Base-by-base conservation (phyloP, 2,888 invertebrate genomes). In the Lepeophtheirus nordmannii region DNA sequence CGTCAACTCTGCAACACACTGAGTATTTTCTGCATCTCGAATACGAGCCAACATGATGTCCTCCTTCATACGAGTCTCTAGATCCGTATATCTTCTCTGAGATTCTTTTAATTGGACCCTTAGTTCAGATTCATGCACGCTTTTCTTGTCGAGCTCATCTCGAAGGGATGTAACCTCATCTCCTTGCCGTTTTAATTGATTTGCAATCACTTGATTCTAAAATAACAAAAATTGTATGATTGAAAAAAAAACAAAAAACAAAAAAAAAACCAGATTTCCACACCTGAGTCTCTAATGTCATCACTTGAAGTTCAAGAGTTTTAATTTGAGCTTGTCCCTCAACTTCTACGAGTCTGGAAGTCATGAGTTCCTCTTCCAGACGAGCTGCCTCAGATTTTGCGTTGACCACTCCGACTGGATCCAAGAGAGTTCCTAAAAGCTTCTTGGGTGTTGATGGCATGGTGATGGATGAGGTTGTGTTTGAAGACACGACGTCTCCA, bases 281-380 rank as follows among this genome's bases (percentile, higher is more conserved):
- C 30, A 78, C 79, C 75, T 93, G 94, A 1, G 96, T 93, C 76
- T 96, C 96, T 62, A 96, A 80, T 76, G 97, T 96, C 96, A 96
- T 78, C 71, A 90, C 87, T 79, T 91, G 93, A 68, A 96, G 83
- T 73, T 93, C 83, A 70, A 93, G 81, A 75, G 96, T 94, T 76
- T 96, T 96, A 20, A 94, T 82, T 77, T 97, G 94, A 0, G 92
- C 89, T 58, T 91, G 79, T 0, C 91, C 88, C 73, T 93, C 90
- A 78, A 94, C 92, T 78, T 97, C 97, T 68, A 88, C 81, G 70
- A 97, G 85, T 72, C 89, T 83, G 14, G 91, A 86, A 0, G 89
- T 86, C 91, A 97, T 93, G 12, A 97, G 80, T 72, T 98, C 96
- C 74, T 96, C 94, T 73, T 96, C 94, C 38, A 93, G 77, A 71